Conservation (phyloP, 2,797 vertebrate species). For the Phalloptychus januarius region DNA sequence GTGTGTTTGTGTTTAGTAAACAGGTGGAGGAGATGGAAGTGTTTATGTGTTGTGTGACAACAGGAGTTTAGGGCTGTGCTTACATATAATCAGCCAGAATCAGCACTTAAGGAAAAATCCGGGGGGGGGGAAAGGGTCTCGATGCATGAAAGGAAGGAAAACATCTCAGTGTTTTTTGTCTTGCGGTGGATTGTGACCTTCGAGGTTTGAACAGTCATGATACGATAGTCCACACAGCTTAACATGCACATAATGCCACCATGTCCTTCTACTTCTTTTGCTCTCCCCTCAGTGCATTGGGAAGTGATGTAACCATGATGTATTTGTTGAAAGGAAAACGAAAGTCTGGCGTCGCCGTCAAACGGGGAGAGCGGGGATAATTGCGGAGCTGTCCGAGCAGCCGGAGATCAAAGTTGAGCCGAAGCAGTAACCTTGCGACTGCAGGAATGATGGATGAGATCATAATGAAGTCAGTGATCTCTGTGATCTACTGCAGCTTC, state of each 20-base stretch:
- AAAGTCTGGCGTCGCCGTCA: neutral
- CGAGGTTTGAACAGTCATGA: neutral
- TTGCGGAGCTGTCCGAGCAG: neutral
- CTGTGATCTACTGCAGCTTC: neutral
- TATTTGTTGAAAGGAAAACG: neutral
- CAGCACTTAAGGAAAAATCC: constrained; percentile 26
- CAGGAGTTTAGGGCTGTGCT: constrained; percentile 22
- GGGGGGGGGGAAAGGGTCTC: constrained; percentile 13
- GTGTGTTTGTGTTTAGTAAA: neutral
- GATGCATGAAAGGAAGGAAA: neutral
- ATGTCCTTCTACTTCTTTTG: neutral
- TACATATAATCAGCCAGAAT: constrained; percentile 27
- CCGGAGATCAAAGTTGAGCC: neutral
- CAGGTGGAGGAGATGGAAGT: neutral
- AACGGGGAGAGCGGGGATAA: neutral
- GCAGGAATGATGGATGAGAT: neutral
- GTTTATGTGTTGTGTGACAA: constrained; percentile 27
- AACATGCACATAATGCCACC: neutral
- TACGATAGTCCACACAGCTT: neutral
- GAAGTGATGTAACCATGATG: constrained; percentile 6
- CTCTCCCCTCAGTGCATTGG: neutral
- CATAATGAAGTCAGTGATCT: constrained; percentile 22
- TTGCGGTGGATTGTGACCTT: neutral
- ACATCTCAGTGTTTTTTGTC: neutral
- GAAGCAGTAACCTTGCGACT: neutral